Percentiles rank a stretch among this genome's conserved stretches.
These are phyloP conservation scores for Virgularia gustaviana DNA, from an alignment of 92 coral and sea anemone species.

Conservation along the genomic window DNA sequence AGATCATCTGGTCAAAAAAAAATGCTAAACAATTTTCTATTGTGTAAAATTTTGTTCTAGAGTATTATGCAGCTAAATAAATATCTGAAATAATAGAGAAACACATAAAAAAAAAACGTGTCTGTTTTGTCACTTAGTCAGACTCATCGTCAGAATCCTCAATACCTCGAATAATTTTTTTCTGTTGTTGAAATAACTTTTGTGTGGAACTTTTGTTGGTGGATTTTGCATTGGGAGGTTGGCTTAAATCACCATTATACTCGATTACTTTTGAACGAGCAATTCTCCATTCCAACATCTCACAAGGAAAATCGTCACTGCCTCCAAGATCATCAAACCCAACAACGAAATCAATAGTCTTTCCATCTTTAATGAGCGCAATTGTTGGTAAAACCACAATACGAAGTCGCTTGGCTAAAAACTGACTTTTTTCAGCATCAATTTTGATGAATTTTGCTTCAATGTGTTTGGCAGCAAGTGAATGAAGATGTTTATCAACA, in stretches of 20 bases:
- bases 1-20: not conserved
- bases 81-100: too few species aligned
- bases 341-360: conserved; percentile 82
- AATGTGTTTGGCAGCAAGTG: conserved; percentile 89
- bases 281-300: conserved; percentile 94
- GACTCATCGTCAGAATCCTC: conserved; percentile 34
- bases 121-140: not conserved
- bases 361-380: conserved; percentile 78
- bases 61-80: not conserved
- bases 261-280: conserved; percentile 85
- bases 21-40: not conserved
- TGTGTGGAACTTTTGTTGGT: conserved; percentile 20
- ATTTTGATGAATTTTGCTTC: conserved; percentile 91
- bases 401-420: conserved; percentile 70
- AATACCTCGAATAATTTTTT: conserved; percentile 27
- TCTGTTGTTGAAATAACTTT: conserved; percentile 24
- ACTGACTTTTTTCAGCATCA: conserved; percentile 76
- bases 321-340: conserved; percentile 99
- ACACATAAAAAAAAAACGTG: not conserved
- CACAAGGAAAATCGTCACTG: conserved; percentile 82
- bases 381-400: conserved; percentile 82
- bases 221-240: conserved; percentile 57
- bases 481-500: conserved; percentile 84
- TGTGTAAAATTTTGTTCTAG: not conserved
- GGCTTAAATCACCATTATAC: conserved; percentile 81